Conservation (phyloP, 2,797 vertebrate species). For the Telmatherina bonti region DNA sequence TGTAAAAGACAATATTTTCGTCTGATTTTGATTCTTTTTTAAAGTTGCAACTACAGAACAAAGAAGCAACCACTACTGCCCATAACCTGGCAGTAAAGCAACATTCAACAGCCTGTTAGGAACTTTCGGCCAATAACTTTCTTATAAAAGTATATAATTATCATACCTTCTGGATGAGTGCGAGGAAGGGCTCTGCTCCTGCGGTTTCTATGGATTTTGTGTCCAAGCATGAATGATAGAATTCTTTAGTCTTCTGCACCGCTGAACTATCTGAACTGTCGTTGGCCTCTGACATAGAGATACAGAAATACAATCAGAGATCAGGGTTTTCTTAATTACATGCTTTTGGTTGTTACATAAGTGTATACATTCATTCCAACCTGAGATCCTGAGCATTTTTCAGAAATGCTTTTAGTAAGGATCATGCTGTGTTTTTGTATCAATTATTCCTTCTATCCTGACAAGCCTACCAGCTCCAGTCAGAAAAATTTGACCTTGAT, state of each 20-base stretch:
- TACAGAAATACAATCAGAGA: neutral
- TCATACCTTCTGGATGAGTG: slow-evolving; percentile 87
- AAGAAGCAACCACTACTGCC: neutral
- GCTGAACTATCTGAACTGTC: slow-evolving; percentile 62
- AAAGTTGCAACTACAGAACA: neutral
- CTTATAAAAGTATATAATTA: neutral
- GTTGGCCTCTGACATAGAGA: slow-evolving; percentile 59
- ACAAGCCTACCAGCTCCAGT: neutral
- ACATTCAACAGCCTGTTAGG: neutral
- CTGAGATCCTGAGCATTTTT: neutral
- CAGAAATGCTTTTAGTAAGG: neutral
- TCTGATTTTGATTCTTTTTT: neutral
- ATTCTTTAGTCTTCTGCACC: slow-evolving; percentile 85
- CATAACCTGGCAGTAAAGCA: neutral
- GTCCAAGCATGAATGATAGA: slow-evolving; percentile 91
- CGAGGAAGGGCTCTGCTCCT: slow-evolving; percentile 84
- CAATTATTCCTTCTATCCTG: neutral
- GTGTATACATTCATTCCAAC: neutral
- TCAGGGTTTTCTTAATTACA: neutral
- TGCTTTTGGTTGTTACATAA: neutral
- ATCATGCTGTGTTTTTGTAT: neutral
- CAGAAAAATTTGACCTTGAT: neutral
- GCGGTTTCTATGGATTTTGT: slow-evolving; percentile 80
- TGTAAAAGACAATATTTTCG: neutral
- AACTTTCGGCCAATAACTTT: slow-evolving; percentile 1